Conservation (phyloP, 2,113 vertebrate species). For the Toxotes chatareus region DNA sequence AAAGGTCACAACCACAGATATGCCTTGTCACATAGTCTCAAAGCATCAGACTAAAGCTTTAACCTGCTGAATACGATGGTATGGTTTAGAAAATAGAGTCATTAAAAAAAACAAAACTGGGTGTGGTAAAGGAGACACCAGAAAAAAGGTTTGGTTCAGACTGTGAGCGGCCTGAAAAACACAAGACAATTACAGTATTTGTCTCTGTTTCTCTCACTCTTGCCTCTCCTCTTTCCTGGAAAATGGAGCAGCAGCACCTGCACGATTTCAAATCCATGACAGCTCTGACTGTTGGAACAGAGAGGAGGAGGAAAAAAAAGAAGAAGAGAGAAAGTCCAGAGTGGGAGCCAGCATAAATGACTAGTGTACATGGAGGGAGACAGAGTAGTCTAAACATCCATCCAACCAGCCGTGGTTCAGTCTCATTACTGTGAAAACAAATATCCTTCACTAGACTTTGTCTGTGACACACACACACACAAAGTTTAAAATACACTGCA, state of each 20-base stretch:
- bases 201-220: background rate
- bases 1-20: constrained; percentile 23
- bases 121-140: background rate
- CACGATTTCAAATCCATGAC: constrained; percentile 50
- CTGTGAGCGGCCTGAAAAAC: constrained; percentile 8
- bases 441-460: constrained; percentile 13
- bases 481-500: background rate
- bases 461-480: background rate
- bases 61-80: background rate
- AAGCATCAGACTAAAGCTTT: background rate
- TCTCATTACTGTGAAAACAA: constrained; percentile 57
- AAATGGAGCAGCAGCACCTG: constrained; percentile 53
- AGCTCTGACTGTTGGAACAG: constrained; percentile 23
- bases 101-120: background rate
- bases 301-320: background rate
- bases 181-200: constrained; percentile 13
- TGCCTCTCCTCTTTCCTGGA: constrained; percentile 26
- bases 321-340: constrained; percentile 18
- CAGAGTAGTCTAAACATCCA: constrained; percentile 59
- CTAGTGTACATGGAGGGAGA: constrained; percentile 23
- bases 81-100: background rate
- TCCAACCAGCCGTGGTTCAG: constrained; percentile 12
- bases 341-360: constrained; percentile 25
- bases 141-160: background rate
- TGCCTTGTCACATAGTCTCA: background rate